Conservation (phyloP, 2,113 vertebrate species). For the Aix galericulata region DNA sequence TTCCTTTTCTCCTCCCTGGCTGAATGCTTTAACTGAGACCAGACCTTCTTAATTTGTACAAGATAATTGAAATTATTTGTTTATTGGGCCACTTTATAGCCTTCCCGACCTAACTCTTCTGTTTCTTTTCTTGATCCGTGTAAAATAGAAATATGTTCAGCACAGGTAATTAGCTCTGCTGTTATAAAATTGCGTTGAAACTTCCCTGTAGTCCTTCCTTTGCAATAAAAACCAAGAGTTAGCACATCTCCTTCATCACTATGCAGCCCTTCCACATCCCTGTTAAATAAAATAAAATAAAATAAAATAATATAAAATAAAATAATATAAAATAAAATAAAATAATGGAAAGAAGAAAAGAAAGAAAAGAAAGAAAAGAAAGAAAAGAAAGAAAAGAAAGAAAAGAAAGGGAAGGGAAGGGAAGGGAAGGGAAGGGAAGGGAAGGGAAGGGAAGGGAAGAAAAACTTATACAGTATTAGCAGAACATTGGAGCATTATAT, state of each 20-base stretch:
- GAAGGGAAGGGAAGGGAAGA: too few species aligned
- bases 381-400: too few species aligned
- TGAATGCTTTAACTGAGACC: not conserved
- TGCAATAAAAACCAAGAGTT: not conserved
- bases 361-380: too few species aligned
- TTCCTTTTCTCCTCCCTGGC: not conserved
- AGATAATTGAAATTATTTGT: not conserved
- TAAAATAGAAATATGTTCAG: not conserved
- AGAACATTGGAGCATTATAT: not conserved
- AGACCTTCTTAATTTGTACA: not conserved
- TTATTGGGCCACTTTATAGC: not conserved
- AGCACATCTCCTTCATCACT: not conserved
- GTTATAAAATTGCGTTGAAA: not conserved
- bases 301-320: too few species aligned
- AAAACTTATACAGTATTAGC: not conserved
- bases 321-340: not conserved
- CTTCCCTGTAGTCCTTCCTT: not conserved
- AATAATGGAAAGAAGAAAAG: too few species aligned
- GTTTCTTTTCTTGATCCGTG: not conserved
- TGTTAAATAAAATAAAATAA: accelerated
- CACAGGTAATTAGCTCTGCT: not conserved
- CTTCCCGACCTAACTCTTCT: not conserved
- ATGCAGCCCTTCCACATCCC: not conserved
- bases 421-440: too few species aligned
- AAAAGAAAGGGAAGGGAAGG: too few species aligned